Base-by-base conservation (phyloP, 2,797 vertebrate species). In the Lutjanus argentimaculatus region DNA sequence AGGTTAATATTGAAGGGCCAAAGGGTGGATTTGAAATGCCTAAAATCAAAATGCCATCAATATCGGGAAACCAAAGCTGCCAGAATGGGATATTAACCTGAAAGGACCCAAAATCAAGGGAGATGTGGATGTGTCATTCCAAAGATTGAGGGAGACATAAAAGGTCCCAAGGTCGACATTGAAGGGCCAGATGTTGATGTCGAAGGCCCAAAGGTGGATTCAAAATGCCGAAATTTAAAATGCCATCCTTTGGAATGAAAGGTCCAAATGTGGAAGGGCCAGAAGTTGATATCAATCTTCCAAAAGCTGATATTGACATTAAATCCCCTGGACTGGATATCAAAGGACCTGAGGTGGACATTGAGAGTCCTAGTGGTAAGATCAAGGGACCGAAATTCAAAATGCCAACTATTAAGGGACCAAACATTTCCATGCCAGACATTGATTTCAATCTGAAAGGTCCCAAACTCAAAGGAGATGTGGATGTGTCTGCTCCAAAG, bases 401-500 rank as follows among this genome's bases (percentile, higher is more conserved):
- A 49, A 83, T 88, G 67, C 59, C 89, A 80, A 8, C 15, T 0
- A 14, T 80, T 0, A 53, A 75, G 6, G 86, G 85, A 13, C 52
- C 77, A 0, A 75, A 84, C 1, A 2, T 85, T 0, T 71, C 77
- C 0, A 77, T 88, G 75, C 88, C 88, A 5, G 58, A 89, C 36
- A 10, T 77, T 0, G 83, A 90, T 53, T 65, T 92, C 25, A 72
- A 76, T 1, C 2, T 88, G 0, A 90, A 69, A 57, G 61, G 76
- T 3, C 71, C 87, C 0, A 86, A 84, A 42, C 0, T 88, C 0
- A 65, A 90, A 59, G 80, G 86, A 7, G 82, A 84, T 57, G 1
- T 88, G 6, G 81, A 87, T 58, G 1, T 85, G 21, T 76, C 79
- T n/a, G 5, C 0, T 7, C 85, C 89, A 72, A 85, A 82, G 15